Evolutionary conservation across 2,888 invertebrate genomes (phyloP), one percentile per base, ranked within the genome.

Genomic region (Pristionchus entomophagus): DNA sequence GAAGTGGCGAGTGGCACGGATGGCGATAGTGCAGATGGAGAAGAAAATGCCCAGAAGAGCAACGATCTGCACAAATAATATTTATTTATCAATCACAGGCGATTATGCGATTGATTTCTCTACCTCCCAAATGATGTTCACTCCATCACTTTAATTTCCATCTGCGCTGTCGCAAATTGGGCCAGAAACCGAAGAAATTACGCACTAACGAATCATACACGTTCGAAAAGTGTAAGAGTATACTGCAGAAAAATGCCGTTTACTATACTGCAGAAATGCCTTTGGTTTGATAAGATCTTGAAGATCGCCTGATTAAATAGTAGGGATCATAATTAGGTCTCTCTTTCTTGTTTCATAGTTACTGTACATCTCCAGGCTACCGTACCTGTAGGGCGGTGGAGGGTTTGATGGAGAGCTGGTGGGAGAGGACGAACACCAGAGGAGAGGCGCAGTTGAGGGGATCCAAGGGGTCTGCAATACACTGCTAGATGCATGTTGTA

Each of bases 391-490:
- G 35, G 1, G 83, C 83, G 14, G 62, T 62, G 45, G 83, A 83
- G 1, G 83, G 83, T 19, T 29, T 59, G 35, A 62, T 49, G 12
- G 41, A 41, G 19, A 51, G 26, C 14, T 83, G 51, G 6, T 62
- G 38, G 12, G 83, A 73, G 86, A 96, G 96, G 62, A 96, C 93
- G 89, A 95, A 95, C 14, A 96, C 95, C 69, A 96, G 95, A 87
- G 85, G 85, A 38, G 73, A 96, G 94, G 95, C 96, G 96, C 62
- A 96, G 93, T 73, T 96, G 93, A 0, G 96, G 96, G 10, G 96
- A 96, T 91, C 96, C 95, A n/a, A 91, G 32, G 41, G 85, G 73
- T 6, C 45, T 53, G n/a, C 19, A 69, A 69, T 29, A n/a, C 4
- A 1, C n/a, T 12, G 4, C 32, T 10, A 62, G 12, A 10, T 35